These are phyloP conservation scores for Pollachius pollachius DNA, from an alignment of 2,113 vertebrate genomes.

Conservation along the genomic window DNA sequence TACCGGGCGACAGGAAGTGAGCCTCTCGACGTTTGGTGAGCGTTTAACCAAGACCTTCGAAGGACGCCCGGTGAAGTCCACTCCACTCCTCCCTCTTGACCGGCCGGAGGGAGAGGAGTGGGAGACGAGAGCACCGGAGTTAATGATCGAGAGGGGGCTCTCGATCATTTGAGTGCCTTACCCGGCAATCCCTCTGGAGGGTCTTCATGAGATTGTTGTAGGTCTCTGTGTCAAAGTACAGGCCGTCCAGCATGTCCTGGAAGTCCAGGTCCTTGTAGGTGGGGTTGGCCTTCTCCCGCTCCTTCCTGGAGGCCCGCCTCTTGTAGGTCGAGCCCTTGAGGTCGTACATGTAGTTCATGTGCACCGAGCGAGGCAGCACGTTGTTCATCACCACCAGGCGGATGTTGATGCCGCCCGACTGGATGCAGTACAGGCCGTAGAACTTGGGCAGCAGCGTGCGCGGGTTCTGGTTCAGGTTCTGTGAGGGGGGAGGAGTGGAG, in stretches of 20 bases:
- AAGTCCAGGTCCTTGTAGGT: constrained; percentile 80
- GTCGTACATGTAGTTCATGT: constrained; percentile 79
- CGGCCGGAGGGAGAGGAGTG: background rate
- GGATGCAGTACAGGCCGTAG: constrained; percentile 78
- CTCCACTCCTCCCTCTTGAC: background rate
- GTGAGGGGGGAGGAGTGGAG: background rate
- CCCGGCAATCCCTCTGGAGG: constrained; percentile 91
- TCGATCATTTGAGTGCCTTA: constrained; percentile 76
- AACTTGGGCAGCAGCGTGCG: constrained; percentile 77
- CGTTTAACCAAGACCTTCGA: no score
- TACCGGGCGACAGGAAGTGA: no score
- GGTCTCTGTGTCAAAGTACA: constrained; percentile 91
- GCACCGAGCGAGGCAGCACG: constrained; percentile 72
- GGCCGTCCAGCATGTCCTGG: constrained; percentile 91
- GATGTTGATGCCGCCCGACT: constrained; percentile 78
- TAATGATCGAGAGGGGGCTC: background rate
- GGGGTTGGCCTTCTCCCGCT: constrained; percentile 70
- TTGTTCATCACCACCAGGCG: constrained; percentile 80
- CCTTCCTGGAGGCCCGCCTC: constrained; percentile 73
- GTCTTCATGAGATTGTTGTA: constrained; percentile 95
- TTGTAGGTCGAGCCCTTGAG: constrained; percentile 79
- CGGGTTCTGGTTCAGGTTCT: constrained; percentile 80
- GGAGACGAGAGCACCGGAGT: background rate
- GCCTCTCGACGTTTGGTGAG: no score
- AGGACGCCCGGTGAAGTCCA: no score